Evolutionary conservation across 1,140 invertebrate genomes (phyloP).

Genomic region (Drosophila sproati): DNA sequence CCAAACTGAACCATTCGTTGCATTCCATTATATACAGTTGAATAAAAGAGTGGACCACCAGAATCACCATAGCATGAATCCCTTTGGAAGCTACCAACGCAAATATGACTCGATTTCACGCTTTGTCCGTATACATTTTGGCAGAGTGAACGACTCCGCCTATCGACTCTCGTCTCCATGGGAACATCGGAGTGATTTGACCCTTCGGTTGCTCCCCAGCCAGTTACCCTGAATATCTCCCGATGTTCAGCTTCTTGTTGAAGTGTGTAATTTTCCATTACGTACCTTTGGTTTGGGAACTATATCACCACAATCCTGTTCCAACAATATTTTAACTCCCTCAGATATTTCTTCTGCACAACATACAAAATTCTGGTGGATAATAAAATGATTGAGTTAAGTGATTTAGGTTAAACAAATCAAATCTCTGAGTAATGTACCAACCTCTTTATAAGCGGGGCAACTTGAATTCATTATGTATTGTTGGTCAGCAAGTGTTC

Average conservation of each 20-base stretch:
- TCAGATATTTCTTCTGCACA: not conserved
- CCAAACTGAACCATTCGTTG: constrained; percentile 23
- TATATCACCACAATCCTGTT: constrained; percentile 7
- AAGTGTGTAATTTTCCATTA: constrained; percentile 6
- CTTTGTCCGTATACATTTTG: fast-evolving
- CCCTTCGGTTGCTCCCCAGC: constrained; percentile 21
- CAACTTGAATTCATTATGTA: constrained; percentile 3
- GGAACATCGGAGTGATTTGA: not conserved
- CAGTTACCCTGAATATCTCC: constrained; percentile 2
- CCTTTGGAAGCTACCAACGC: not conserved
- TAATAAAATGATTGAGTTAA: not conserved
- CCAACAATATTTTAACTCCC: not conserved
- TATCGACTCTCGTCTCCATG: not conserved
- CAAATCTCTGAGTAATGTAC: not conserved
- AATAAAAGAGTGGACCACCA: constrained; percentile 14
- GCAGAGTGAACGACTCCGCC: not conserved
- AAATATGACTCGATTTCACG: not conserved
- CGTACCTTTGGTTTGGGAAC: not conserved
- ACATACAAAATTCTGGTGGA: constrained; percentile 1
- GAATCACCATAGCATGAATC: constrained; percentile 30
- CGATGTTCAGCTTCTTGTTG: not conserved
- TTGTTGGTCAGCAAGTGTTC: not conserved
- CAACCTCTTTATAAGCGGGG: not conserved
- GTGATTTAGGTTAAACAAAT: not conserved
- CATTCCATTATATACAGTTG: not conserved